Base-by-base conservation (phyloP, 2,888 invertebrate species). In the Acanthosepion esculentum region DNA sequence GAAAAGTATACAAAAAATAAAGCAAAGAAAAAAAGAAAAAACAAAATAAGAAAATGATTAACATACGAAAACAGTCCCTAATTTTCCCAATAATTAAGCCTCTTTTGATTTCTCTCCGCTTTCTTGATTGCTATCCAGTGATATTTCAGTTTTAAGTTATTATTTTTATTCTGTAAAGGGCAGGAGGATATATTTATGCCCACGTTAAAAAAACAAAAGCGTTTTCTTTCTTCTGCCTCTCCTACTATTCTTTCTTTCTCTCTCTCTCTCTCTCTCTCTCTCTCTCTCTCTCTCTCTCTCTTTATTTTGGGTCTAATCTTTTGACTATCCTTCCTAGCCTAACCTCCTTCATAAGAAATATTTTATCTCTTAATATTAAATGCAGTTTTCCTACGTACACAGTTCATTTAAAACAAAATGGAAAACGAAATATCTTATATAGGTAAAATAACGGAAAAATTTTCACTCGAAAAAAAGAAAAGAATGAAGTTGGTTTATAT, bases 71-170 rank as follows among this genome's bases (percentile, higher is more conserved):
- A 59, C 23, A 59, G 23, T 23, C 59, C 20, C 33, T 78, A 10
- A n/a, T 78, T 78, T 78, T 78, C 33, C 78, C 20, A n/a, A 78
- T 7, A 78, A n/a, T 78, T 3, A n/a, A n/a, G 5, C 12, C 33
- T 6, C 29, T 29, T n/a, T 78, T n/a, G 12, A 78, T 78, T 78
- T 78, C n/a, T 78, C 78, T 78, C 78, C 12, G 78, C 78, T 78
- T 78, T 78, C 78, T 78, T 78, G 78, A n/a, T 78, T 78, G 78
- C n/a, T 78, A n/a, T 78, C n/a, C n/a, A 12, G 78, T 78, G 78
- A 78, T 78, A 78, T 78, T n/a, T 78, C 18, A 6, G 12, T 78
- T 78, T 78, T 29, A 33, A 15, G 12, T n/a, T 33, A 12, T n/a
- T 78, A 78, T n/a, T 78, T 78, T 78, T n/a, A 78, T 78, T 78